Evolutionary conservation across 2,888 invertebrate species (phyloP).

Genomic region (Cosmorhoe ocellata): DNA sequence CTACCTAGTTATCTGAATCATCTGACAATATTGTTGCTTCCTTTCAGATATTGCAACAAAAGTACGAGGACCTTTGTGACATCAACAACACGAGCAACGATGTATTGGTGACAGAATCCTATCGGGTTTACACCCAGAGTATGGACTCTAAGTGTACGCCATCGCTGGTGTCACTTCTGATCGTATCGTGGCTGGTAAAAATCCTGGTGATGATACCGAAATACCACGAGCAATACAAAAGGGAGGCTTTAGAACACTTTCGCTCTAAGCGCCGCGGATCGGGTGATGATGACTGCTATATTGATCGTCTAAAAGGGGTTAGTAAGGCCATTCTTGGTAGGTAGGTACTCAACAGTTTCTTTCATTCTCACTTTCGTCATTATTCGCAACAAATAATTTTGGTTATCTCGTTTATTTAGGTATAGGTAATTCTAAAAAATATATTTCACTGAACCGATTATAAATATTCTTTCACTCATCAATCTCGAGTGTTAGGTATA

Average conservation of each 20-base stretch:
- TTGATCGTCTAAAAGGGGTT: conserved; percentile 28
- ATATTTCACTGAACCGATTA: too few relatives aligned
- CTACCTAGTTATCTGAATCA: too few relatives aligned
- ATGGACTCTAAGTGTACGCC: conserved; percentile 34
- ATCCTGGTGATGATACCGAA: conserved; percentile 30
- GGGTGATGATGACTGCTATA: conserved; percentile 30
- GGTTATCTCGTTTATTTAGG: too few relatives aligned
- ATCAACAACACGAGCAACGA: conserved; percentile 19
- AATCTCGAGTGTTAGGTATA: too few relatives aligned
- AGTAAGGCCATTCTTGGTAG: too few relatives aligned
- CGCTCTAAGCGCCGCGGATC: conserved; percentile 29
- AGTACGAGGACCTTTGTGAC: conserved; percentile 11
- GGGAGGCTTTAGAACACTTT: conserved; percentile 31
- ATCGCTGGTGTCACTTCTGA: conserved; percentile 35
- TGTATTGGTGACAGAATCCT: conserved; percentile 18
- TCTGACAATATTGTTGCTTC: not conserved
- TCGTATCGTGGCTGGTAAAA: conserved; percentile 38
- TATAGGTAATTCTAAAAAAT: too few relatives aligned
- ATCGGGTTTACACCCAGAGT: conserved; percentile 85
- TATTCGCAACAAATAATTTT: too few relatives aligned
- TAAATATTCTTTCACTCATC: too few relatives aligned
- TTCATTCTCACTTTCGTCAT: too few relatives aligned
- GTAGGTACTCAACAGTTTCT: too few relatives aligned
- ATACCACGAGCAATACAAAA: conserved; percentile 25
- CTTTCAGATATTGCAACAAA: conserved; percentile 15